Evolutionary conservation across 2,113 vertebrate genomes (phyloP).

Genomic region (Tympanuchus pallidicinctus): DNA sequence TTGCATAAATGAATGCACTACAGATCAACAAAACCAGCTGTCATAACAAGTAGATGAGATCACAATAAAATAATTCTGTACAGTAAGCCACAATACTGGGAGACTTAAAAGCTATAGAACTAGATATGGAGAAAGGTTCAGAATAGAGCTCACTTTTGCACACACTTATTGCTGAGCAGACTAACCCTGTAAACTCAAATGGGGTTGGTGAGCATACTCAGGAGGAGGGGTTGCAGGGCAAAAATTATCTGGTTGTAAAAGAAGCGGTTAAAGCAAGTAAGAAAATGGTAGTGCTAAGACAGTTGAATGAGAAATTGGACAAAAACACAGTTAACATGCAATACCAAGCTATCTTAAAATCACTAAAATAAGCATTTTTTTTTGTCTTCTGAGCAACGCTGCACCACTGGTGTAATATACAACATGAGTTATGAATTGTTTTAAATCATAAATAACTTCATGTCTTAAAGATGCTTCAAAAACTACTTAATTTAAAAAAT

Average conservation of each 20-base stretch:
- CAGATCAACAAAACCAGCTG: constrained; percentile 39
- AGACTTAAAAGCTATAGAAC: background rate
- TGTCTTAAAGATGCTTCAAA: constrained; percentile 22
- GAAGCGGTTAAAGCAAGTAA: constrained; percentile 17
- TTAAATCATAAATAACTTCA: background rate
- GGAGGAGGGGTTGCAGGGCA: background rate
- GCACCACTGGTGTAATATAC: background rate
- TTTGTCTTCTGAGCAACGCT: constrained; percentile 23
- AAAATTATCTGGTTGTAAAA: constrained; percentile 38
- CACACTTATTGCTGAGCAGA: background rate
- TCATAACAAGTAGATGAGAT: background rate
- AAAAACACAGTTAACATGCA: constrained; percentile 24
- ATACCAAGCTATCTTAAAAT: background rate
- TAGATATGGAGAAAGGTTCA: background rate
- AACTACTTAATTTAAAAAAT: constrained; percentile 31
- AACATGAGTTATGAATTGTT: constrained; percentile 14
- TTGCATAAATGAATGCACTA: constrained; percentile 30
- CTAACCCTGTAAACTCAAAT: constrained; percentile 15
- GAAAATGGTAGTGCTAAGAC: constrained; percentile 28
- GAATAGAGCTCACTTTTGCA: background rate
- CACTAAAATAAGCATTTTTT: background rate
- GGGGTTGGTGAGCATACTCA: background rate
- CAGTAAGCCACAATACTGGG: background rate
- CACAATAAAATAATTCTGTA: background rate
- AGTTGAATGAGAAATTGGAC: background rate